Evolutionary conservation across 2,888 invertebrate genomes (phyloP).

Genomic region (Philopedon plagiatum): DNA sequence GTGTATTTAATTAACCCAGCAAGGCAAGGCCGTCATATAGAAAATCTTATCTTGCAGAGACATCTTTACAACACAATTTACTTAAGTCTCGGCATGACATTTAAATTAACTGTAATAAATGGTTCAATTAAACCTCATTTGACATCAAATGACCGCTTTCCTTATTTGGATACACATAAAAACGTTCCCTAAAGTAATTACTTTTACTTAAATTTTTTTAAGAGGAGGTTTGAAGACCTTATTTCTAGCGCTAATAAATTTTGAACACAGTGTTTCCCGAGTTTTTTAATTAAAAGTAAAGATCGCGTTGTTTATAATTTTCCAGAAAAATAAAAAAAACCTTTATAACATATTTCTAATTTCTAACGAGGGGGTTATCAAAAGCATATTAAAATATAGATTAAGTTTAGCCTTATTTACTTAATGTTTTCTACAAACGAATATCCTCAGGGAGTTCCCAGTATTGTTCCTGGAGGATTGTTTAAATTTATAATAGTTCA

Average conservation of each 20-base stretch:
- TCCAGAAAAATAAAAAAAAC: too few species aligned
- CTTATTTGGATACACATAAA: conserved; percentile 26
- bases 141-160: conserved; percentile 35
- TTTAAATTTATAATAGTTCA: too few species aligned
- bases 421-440: too few species aligned
- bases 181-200: conserved; percentile 3
- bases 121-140: conserved; percentile 48
- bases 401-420: too few species aligned
- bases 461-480: too few species aligned
- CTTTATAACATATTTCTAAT: too few species aligned
- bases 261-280: too few species aligned
- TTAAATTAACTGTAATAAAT: conserved; percentile 48
- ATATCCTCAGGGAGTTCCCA: too few species aligned
- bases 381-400: too few species aligned
- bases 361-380: too few species aligned
- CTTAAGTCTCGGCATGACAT: conserved; percentile 33
- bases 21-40: conserved; percentile 38
- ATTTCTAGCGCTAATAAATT: not conserved
- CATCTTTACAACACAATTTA: conserved; percentile 49
- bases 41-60: conserved; percentile 27
- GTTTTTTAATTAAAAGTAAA: too few species aligned
- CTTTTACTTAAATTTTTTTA: not conserved
- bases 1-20: conserved; percentile 24
- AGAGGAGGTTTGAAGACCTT: not conserved
- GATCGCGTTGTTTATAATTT: too few species aligned